Percentiles rank a stretch among this genome's conserved stretches.
Evolutionary conservation across 1,140 invertebrate genomes (phyloP).

Genomic region (Diuraphis noxia): DNA sequence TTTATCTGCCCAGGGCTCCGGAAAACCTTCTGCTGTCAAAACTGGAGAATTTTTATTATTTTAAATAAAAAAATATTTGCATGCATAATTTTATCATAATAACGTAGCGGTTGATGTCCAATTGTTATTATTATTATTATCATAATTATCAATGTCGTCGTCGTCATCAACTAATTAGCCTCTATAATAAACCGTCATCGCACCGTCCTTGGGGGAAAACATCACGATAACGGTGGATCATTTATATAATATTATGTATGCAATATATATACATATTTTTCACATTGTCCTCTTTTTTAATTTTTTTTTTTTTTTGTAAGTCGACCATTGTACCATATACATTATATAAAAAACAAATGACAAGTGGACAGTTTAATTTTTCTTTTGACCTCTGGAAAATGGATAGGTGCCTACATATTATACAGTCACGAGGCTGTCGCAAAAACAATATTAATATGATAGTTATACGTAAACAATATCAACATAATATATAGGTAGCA

Average conservation of each 20-base stretch:
- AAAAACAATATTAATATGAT: neutral
- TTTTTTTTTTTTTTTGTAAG: neutral
- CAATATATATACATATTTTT: neutral
- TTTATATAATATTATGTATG: neutral
- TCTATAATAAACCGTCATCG: neutral
- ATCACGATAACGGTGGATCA: slow-evolving; percentile 10
- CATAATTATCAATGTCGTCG: neutral
- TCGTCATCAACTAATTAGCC: neutral
- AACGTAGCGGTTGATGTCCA: neutral
- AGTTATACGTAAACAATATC: neutral
- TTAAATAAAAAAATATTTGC: neutral
- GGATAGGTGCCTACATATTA: neutral
- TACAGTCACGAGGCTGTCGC: neutral
- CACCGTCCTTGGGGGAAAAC: slow-evolving; percentile 25
- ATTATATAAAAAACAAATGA: neutral
- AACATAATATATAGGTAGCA: neutral
- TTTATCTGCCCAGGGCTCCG: too few species aligned
- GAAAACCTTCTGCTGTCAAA: too few species aligned
- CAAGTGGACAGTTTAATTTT: slow-evolving; percentile 40
- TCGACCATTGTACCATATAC: slow-evolving; percentile 26
- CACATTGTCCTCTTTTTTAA: slow-evolving; percentile 26
- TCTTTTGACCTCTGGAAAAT: slow-evolving; percentile 37
- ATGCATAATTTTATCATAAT: neutral
- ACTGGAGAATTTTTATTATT: too few species aligned
- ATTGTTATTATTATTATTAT: slow-evolving; percentile 16